Base-by-base conservation (phyloP, 2,888 invertebrate species). In the Ommatoiulus sabulosus region DNA sequence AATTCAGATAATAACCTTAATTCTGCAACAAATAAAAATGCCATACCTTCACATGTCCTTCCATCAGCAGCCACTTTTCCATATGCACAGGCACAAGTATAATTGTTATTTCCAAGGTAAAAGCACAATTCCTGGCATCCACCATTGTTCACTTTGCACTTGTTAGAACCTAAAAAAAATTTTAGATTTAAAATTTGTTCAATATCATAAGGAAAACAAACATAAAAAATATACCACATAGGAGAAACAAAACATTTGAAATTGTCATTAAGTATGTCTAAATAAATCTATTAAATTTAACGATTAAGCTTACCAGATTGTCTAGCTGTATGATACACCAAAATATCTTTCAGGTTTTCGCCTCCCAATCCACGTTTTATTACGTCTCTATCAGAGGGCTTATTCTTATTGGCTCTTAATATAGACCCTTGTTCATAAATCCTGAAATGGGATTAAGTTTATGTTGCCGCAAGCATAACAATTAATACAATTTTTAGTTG, bases 71-170 rank as follows among this genome's bases (percentile, higher is more conserved):
- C 94, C 4, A 97, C 94, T 90, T 94, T 94, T 4, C 97, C 97
- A 93, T 97, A 97, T 72, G 97, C 95, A 92, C 98, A 98, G 63
- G 95, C 95, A 93, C 97, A 97, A 8, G 93, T 94, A 90, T 90
- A 90, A 35, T 89, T 89, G 20, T 90, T 89, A 35, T 91, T 90
- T 15, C 96, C 96, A 92, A 95, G 95, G 92, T 93, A 95, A 89
- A 97, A 94, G 92, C 97, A 97, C 90, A 98, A 93, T 91, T 96
- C 96, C 91, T 94, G 94, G 93, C 97, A 97, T 46, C 95, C 95
- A 0, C 95, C 96, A 92, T 96, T 96, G 90, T 94, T 93, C 10
- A 91, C 91, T 12, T 93, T 93, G 92, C 96, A 97, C 0, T 94
- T 93, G 93, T 96, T 96, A 35, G 80, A 35, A 15, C 80, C 80